Base-by-base conservation (phyloP, 2,888 invertebrate species). In the Stenodema calcarata region DNA sequence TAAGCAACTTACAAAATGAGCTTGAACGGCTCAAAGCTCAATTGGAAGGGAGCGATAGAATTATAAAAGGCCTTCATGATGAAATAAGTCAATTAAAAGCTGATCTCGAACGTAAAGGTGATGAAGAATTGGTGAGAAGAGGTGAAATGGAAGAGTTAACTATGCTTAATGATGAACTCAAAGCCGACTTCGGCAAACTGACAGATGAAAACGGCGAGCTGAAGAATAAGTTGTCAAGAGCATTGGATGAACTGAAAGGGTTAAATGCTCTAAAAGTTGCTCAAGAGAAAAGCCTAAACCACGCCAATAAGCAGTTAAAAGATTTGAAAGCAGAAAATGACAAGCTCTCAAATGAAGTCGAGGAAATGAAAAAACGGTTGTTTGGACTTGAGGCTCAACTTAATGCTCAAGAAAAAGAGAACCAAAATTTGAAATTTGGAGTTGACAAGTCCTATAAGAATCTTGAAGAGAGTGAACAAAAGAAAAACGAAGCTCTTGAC, bases 91-190 rank as follows among this genome's bases (percentile, higher is more conserved):
- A 86, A 62, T 41, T 79, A 11, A 86, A 80, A 86, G 23, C 41
- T 12, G 70, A 70, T 7, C 9, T 82, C 4, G 82, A 62, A 23
- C 30, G 35, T 0, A 82, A 82, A 42, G 82, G 82, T 1, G 86
- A 86, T 41, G 73, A 30, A 30, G 75, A 79, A 47, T 42, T 73
- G 44, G 18, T 1, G 3, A 47, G 16, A n/a, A 23, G 27, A 41
- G 79, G 44, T 4, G 69, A 78, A 85, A 47, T 81, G 23, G 87
- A 84, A 42, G 81, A 87, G 73, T 27, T 87, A 9, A 70, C 2
- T n/a, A 54, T 70, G 54, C 75, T 78, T 69, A 88, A 87, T 16
- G 82, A 87, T 9, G 73, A 81, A n/a, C 54, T 85, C 18, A 87
- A 76, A 76, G 47, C 79, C 18, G 30, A 84, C 12, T 23, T 87